Conservation (phyloP, 2,113 vertebrate genomes). For the Cryptotis parvus region DNA sequence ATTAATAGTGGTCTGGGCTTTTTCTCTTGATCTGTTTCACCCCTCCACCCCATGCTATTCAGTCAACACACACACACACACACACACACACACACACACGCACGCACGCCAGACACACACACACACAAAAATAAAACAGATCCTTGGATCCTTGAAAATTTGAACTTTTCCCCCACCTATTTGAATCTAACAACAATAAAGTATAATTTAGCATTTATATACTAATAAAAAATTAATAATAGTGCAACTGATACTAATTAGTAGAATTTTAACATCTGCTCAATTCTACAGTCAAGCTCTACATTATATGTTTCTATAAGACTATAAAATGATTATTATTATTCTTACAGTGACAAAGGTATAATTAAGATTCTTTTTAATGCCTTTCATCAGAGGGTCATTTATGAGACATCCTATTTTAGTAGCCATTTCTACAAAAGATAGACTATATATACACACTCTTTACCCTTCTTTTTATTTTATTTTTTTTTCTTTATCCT, state of each 20-base stretch:
- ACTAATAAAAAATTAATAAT: background rate
- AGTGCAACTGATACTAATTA: slow-evolving; percentile 1
- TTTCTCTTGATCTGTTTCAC: background rate
- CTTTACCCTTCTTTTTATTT: background rate
- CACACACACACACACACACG: too few relatives aligned
- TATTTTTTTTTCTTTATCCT: background rate
- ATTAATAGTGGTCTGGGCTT: background rate
- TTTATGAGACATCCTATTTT: background rate
- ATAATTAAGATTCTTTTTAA: slow-evolving; percentile 24
- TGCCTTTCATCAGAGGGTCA: background rate
- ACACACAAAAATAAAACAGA: too few relatives aligned
- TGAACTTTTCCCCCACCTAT: background rate
- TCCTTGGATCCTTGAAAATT: too few relatives aligned
- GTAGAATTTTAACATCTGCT: slow-evolving; percentile 27
- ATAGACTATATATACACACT: background rate
- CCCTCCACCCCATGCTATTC: background rate
- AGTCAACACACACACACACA: too few relatives aligned
- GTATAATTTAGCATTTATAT: slow-evolving; percentile 3
- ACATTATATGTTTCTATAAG: background rate
- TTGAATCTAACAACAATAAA: slow-evolving; percentile 28
- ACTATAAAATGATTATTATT: background rate
- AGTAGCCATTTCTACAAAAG: slow-evolving; percentile 30
- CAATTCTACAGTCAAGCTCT: background rate
- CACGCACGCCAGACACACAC: too few relatives aligned
- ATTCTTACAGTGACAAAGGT: background rate